Conservation (phyloP, 2,797 vertebrate genomes). For the Pampus argenteus region DNA sequence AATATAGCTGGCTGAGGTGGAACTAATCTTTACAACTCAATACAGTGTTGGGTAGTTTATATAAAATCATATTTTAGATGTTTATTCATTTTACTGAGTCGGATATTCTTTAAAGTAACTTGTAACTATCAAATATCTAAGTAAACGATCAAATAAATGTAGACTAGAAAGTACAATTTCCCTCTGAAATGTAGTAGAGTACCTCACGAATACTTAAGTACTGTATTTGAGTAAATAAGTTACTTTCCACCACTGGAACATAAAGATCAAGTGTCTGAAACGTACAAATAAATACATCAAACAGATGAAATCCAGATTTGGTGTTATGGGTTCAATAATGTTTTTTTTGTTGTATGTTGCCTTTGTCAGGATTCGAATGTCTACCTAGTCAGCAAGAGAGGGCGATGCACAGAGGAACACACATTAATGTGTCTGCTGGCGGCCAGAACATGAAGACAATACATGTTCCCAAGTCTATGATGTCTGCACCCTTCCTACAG, state of each 20-base stretch:
- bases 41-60: neutral
- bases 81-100: neutral
- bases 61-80: neutral
- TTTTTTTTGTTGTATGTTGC: slow-evolving; percentile 5
- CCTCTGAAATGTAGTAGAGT: neutral
- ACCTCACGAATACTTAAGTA: neutral
- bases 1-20: neutral
- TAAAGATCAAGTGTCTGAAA: neutral
- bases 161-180: neutral
- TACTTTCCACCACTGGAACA: neutral
- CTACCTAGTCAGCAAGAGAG: slow-evolving; percentile 23
- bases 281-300: neutral
- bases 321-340: neutral
- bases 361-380: slow-evolving; percentile 40
- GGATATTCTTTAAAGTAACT: neutral
- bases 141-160: neutral
- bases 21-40: neutral
- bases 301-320: neutral
- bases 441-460: slow-evolving; percentile 73
- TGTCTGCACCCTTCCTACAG: slow-evolving; percentile 80
- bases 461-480: slow-evolving; percentile 77
- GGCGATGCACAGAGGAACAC: slow-evolving; percentile 39
- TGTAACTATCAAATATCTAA: neutral
- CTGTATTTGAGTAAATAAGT: too few species aligned
- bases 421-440: slow-evolving; percentile 45